Conservation (phyloP, 2,113 vertebrate genomes). For the Laticauda colubrina region DNA sequence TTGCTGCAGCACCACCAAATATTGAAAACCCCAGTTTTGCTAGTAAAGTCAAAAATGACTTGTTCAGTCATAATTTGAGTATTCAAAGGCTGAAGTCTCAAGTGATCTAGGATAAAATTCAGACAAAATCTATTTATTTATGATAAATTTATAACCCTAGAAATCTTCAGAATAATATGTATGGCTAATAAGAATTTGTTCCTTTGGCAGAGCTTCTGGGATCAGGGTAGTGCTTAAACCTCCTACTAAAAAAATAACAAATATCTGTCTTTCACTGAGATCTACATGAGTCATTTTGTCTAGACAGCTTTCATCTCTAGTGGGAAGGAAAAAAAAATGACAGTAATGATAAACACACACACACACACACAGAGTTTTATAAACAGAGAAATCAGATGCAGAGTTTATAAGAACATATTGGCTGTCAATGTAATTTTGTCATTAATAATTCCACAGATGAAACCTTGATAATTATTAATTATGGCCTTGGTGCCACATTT, state of each 20-base stretch:
- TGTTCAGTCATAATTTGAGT: background rate
- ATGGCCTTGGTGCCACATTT: conserved; percentile 48
- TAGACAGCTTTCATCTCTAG: background rate
- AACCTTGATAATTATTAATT: conserved; percentile 67
- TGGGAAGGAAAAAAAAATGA: conserved; percentile 33
- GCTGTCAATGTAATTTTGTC: conserved; percentile 65
- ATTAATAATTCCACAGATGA: conserved; percentile 64
- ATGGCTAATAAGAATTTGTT: background rate
- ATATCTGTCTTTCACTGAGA: background rate
- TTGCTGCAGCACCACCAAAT: background rate
- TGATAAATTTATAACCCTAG: background rate
- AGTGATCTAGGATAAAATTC: background rate
- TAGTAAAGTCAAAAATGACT: background rate
- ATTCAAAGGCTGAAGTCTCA: background rate
- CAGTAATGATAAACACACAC: conserved; percentile 47
- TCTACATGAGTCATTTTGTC: background rate
- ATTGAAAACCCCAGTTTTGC: background rate
- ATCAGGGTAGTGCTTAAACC: background rate
- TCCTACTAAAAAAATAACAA: background rate
- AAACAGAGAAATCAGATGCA: conserved; percentile 62
- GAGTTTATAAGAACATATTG: conserved; percentile 51
- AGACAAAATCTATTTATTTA: background rate
- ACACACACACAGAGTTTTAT: conserved; percentile 38
- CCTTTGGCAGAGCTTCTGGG: background rate
- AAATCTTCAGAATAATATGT: background rate